Percentiles rank a stretch among this genome's conserved stretches.
These are phyloP conservation scores for Marcusenius ussheri DNA, from an alignment of 2,113 vertebrate genomes.

Conservation along the genomic window DNA sequence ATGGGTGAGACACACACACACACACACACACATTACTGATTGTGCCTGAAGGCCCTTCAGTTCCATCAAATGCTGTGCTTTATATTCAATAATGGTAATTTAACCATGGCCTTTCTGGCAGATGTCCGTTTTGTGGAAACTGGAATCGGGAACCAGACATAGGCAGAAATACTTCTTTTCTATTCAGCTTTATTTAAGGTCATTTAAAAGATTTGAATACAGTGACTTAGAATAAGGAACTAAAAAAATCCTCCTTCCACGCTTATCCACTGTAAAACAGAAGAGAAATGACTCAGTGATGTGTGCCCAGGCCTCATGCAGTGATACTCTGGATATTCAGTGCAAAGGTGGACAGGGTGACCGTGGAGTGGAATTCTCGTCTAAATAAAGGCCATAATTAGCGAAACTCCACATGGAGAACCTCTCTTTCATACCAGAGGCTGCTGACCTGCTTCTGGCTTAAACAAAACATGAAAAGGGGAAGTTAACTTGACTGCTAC, in stretches of 20 bases:
- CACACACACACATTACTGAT: not conserved
- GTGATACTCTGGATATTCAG: not conserved
- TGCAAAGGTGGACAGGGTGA: not conserved
- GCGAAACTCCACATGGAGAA: not conserved
- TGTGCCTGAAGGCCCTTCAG: not conserved
- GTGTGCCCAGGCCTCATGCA: no score
- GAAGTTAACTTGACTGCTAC: not conserved
- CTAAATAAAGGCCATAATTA: not conserved
- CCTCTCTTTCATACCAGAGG: not conserved
- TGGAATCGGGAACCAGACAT: not conserved
- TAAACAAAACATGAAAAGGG: not conserved
- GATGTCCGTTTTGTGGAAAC: not conserved
- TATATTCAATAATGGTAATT: not conserved
- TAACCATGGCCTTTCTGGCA: not conserved
- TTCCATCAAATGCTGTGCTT: not conserved
- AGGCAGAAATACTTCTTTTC: not conserved
- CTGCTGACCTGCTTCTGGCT: not conserved
- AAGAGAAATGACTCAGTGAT: not conserved
- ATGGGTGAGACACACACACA: constrained; percentile 2
- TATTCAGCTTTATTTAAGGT: not conserved
- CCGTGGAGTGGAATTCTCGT: not conserved
- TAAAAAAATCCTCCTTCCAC: not conserved
- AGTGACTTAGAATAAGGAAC: not conserved
- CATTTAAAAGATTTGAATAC: not conserved
- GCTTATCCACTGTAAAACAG: not conserved